phyloP scores from a whole-genome alignment of 2,113 vertebrate genomes.

The Charina bottae region DNA sequence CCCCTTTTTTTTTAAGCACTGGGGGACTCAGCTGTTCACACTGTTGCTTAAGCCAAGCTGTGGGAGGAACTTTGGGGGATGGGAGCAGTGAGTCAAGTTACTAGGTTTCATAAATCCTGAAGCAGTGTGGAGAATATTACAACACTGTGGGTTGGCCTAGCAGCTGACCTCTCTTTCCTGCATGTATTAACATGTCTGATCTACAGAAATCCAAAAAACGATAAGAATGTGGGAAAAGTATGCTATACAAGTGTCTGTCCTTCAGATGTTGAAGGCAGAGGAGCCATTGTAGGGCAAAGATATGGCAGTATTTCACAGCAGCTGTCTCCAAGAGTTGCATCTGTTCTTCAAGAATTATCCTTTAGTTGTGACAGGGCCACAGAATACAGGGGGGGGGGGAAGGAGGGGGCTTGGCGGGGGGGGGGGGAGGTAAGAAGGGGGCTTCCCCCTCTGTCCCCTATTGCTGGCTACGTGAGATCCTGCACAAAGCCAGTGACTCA shows the following conservation, averaged over 20 bases:
- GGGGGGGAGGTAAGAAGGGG: background rate
- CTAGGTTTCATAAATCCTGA: background rate
- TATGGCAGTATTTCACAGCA: background rate
- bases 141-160: background rate
- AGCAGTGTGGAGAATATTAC: background rate
- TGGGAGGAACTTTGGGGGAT: background rate
- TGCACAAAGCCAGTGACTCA: slow-evolving; percentile 21
- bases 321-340: background rate
- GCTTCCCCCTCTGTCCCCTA: background rate
- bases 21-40: background rate
- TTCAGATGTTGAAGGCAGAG: background rate
- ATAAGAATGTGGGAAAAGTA: no score
- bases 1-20: no score
- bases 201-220: background rate
- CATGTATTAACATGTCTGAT: background rate
- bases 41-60: background rate
- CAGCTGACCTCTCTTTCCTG: background rate
- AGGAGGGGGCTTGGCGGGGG: background rate
- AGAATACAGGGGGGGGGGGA: background rate
- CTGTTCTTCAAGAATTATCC: background rate
- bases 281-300: background rate
- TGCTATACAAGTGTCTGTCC: background rate
- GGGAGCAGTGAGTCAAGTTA: background rate
- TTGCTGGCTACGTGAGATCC: slow-evolving; percentile 16
- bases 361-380: background rate